These are phyloP conservation scores for Acanthaster planci DNA, from an alignment of 35 echinoderm and acorn worm genomes.

Conservation along the genomic window DNA sequence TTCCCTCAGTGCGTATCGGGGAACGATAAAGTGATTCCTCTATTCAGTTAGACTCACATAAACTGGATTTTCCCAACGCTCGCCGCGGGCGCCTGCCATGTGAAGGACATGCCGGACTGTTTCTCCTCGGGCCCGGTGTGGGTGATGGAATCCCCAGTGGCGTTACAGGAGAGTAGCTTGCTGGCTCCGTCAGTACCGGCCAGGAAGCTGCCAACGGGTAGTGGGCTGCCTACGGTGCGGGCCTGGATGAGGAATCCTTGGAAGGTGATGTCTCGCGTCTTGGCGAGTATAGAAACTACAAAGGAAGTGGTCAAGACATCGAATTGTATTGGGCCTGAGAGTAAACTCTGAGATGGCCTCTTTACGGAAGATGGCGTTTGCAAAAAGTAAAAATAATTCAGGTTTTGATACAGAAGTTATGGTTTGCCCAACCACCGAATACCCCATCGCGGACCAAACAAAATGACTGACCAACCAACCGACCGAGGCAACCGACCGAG, in stretches of 20 bases:
- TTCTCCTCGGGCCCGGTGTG: background rate
- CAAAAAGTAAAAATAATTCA: too few species aligned
- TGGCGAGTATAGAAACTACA: background rate
- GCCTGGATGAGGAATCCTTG: slow-evolving; percentile 2
- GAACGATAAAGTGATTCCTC: too few species aligned
- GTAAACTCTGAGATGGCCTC: too few species aligned
- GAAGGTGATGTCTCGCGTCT: background rate
- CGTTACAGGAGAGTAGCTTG: background rate
- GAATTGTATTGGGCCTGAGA: too few species aligned
- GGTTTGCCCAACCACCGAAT: too few species aligned
- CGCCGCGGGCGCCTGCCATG: background rate
- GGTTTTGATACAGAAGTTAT: too few species aligned
- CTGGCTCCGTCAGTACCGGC: background rate
- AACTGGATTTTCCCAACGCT: background rate
- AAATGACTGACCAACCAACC: too few species aligned
- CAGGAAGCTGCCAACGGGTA: background rate
- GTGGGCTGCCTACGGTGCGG: background rate
- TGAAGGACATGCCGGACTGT: background rate
- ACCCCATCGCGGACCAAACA: too few species aligned
- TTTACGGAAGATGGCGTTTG: too few species aligned
- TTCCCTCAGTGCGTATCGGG: too few species aligned
- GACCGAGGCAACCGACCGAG: too few species aligned
- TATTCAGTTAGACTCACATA: background rate
- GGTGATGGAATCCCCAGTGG: background rate
- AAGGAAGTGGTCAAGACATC: too few species aligned